Evolutionary conservation across 2,888 invertebrate genomes (phyloP).

Genomic region (Heliconius charithonia): DNA sequence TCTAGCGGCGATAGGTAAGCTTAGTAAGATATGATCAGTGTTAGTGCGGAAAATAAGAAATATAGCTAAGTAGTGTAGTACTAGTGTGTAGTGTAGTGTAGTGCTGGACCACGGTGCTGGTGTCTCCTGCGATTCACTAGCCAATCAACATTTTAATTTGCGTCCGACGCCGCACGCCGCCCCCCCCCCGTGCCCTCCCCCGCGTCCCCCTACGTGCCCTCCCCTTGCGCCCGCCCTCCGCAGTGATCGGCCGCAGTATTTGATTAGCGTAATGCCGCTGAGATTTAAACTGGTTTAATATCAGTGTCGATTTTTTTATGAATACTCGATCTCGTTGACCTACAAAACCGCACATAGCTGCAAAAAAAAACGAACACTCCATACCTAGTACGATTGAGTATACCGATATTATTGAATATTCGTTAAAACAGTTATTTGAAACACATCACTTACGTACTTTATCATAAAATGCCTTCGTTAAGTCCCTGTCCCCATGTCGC

Average conservation of each 20-base stretch:
- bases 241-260: slow-evolving; percentile 2
- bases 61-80: not conserved
- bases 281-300: slow-evolving; percentile 17
- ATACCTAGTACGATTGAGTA: too few species aligned
- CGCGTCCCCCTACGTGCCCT: too few species aligned
- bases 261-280: slow-evolving; percentile 24
- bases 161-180: too few species aligned
- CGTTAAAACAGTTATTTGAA: too few species aligned
- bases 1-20: too few species aligned
- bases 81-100: too few species aligned
- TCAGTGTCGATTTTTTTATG: slow-evolving; percentile 9
- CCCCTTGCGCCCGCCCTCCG: not conserved
- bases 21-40: too few species aligned
- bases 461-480: not conserved
- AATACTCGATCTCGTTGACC: not conserved
- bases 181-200: not conserved
- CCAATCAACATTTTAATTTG: slow-evolving; percentile 7
- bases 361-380: too few species aligned
- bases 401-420: too few species aligned
- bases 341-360: not conserved
- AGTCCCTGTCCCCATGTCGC: too few species aligned
- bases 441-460: too few species aligned
- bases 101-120: not conserved
- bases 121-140: not conserved
- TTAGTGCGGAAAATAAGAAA: too few species aligned